Evolutionary conservation across 2,888 invertebrate species (phyloP).

Genomic region (Trichogramma evanescens): DNA sequence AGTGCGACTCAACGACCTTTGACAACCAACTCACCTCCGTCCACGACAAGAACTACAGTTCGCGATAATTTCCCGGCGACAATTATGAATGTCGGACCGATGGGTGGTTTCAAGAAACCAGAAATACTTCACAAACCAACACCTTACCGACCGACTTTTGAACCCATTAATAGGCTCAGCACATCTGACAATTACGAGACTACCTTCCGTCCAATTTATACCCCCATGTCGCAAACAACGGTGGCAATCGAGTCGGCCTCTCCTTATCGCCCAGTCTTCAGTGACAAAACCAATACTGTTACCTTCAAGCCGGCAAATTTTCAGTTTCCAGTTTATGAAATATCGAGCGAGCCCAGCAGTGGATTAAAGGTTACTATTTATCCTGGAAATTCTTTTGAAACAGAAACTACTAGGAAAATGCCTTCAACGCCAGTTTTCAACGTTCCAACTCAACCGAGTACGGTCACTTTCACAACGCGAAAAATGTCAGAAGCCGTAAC

Average conservation of each 20-base stretch:
- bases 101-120: constrained; percentile 14
- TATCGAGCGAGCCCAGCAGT: background rate
- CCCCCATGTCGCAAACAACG: background rate
- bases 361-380: background rate
- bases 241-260: background rate
- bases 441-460: background rate
- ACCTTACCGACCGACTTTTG: constrained; percentile 6
- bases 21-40: constrained; percentile 33
- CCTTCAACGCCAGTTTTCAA: background rate
- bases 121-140: constrained; percentile 3
- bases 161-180: background rate
- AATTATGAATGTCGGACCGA: constrained; percentile 6
- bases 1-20: constrained; percentile 12
- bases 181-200: background rate
- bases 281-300: background rate
- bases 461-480: no score
- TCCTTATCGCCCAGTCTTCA: background rate
- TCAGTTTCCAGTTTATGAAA: background rate
- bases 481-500: no score
- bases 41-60: background rate
- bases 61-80: constrained; percentile 1
- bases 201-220: constrained; percentile 1
- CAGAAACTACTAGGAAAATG: constrained; percentile 2
- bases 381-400: background rate
- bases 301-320: background rate